Base-by-base conservation (phyloP, 2,113 vertebrate genomes). In the Colinus virginianus region DNA sequence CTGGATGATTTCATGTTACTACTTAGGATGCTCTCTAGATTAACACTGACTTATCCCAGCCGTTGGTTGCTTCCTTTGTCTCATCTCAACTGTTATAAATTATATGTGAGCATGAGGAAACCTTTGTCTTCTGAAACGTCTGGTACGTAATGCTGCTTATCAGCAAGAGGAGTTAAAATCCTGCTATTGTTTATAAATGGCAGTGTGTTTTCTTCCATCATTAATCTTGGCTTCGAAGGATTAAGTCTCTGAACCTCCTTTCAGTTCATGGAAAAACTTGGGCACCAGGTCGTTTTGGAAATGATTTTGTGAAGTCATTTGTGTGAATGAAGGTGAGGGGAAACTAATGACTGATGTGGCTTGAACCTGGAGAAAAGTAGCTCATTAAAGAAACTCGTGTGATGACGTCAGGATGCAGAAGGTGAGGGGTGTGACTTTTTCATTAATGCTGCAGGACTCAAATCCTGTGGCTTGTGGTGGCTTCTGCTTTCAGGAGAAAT, bases 111-210 rank as follows among this genome's bases (percentile, higher is more conserved):
- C 46, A 74, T 34, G 72, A 69, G 45, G 56, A 85, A 42, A 14
- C 55, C 62, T 94, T 85, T 84, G 64, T 80, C 43, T 90, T 91
- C 78, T 63, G 25, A 86, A 96, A 59, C 48, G 53, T 88, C 53
- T 88, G 66, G 79, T 70, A 15, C 36, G 58, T 84, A 51, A n/a
- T 67, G 38, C 84, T 89, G 45, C 78, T 87, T 78, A 46, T 94
- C 75, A 66, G 53, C 26, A 58, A 82, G 62, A 87, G 78, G 78
- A 85, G 82, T 74, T 84, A 28, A 84, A 89, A 71, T 80, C 76
- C 53, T 76, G 40, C 62, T 78, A 25, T 69, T 91, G 81, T 88
- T 78, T 75, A 43, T 55, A 71, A 83, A 84, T 70, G 46, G 30
- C 51, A 25, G 6, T 49, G 32, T 75, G 30, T 93, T 83, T 91